Percentiles rank a stretch among this genome's conserved stretches.
These are phyloP conservation scores for Eulemur rubriventer DNA, from an alignment of 2,797 vertebrate species.

Conservation along the genomic window DNA sequence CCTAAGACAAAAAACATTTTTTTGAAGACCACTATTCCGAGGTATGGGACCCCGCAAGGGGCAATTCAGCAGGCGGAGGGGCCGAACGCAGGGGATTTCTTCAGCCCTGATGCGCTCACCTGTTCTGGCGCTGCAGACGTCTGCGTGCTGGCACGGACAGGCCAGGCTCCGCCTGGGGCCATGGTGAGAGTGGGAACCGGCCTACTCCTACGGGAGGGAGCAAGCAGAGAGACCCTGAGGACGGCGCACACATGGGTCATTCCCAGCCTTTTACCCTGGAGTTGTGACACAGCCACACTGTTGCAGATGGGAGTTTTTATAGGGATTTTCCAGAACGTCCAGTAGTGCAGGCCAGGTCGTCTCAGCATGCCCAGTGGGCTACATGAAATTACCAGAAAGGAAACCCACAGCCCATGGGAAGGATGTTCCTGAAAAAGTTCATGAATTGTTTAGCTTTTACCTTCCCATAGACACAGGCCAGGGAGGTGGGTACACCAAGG, in stretches of 20 bases:
- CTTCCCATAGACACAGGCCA: background rate
- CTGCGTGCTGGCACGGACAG: rapidly evolving
- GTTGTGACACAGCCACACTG: background rate
- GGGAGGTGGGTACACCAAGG: background rate
- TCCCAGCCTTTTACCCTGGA: background rate
- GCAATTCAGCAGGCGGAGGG: background rate
- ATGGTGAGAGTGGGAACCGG: background rate
- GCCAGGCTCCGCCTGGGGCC: background rate
- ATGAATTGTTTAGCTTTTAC: background rate
- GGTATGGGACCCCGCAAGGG: background rate
- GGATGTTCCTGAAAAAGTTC: background rate
- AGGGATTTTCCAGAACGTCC: slow-evolving; percentile 47
- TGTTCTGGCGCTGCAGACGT: background rate
- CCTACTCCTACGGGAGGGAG: background rate
- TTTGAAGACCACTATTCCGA: background rate
- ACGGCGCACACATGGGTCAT: rapidly evolving
- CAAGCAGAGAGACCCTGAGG: background rate
- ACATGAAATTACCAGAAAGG: slow-evolving; percentile 29
- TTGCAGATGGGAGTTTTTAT: slow-evolving; percentile 53
- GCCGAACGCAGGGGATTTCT: slow-evolving; percentile 1
- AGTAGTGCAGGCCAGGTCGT: slow-evolving; percentile 21
- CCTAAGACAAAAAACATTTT: background rate
- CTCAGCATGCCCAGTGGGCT: rapidly evolving
- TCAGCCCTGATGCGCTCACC: background rate
- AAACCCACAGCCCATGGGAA: slow-evolving; percentile 38